These are phyloP conservation scores for Gymnoscopelus microlampas DNA, from an alignment of 2,797 vertebrate genomes.

Conservation along the genomic window DNA sequence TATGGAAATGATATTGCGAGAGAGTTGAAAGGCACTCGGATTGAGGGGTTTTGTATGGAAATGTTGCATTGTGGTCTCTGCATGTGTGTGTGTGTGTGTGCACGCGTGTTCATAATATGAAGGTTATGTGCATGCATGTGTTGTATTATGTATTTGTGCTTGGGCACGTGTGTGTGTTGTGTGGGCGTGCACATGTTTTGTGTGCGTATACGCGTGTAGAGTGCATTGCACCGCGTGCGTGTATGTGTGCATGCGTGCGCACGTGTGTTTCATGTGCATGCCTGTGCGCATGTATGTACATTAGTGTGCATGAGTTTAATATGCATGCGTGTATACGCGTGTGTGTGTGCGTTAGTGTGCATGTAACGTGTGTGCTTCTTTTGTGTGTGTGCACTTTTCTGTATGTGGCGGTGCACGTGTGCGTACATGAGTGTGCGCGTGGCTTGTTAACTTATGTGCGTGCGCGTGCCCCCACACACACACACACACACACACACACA, in stretches of 20 bases:
- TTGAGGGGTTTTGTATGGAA: too few relatives aligned
- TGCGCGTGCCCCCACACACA: too few relatives aligned
- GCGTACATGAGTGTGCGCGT: neutral
- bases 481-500: too few relatives aligned
- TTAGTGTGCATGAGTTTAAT: neutral
- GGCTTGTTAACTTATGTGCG: neutral
- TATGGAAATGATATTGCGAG: too few relatives aligned
- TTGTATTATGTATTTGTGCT: conserved; percentile 41
- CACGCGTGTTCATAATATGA: conserved; percentile 44
- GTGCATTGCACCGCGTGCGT: too few relatives aligned
- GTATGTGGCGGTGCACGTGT: neutral
- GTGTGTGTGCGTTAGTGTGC: neutral
- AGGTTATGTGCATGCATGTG: conserved; percentile 49
- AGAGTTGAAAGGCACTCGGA: too few relatives aligned
- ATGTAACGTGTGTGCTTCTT: neutral
- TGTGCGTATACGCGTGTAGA: neutral
- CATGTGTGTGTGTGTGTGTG: conserved; percentile 66
- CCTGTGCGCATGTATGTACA: neutral
- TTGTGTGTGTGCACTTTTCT: neutral
- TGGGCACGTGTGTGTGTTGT: conserved; percentile 8
- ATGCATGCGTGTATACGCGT: neutral
- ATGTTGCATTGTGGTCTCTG: conserved; percentile 3
- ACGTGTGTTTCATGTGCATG: neutral
- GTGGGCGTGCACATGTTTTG: conserved; percentile 52
- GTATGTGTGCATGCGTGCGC: neutral